Conservation (phyloP, 2,113 vertebrate species). For the Bos indicus region DNA sequence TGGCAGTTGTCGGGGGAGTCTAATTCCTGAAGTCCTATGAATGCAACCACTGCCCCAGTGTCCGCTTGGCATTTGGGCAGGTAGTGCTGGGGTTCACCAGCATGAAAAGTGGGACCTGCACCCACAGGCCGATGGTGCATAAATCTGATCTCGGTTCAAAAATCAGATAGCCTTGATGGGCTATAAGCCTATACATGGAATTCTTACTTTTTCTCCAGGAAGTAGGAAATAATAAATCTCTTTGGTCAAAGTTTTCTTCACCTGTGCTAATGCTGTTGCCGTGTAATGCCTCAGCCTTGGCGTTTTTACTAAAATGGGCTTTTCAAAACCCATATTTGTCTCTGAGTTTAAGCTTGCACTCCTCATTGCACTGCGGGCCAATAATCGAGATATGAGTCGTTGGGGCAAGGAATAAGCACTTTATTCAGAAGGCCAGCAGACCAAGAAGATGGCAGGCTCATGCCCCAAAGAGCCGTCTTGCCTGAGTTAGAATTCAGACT, state of each 20-base stretch:
- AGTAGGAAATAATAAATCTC: neutral
- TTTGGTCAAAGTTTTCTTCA: neutral
- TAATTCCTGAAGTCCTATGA: neutral
- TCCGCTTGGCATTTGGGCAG: neutral
- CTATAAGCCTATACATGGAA: neutral
- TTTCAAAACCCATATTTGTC: neutral
- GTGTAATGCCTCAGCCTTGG: neutral
- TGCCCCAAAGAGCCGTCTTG: neutral
- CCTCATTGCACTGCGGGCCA: neutral
- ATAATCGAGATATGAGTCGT: neutral
- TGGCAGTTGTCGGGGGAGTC: neutral
- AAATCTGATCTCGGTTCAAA: neutral
- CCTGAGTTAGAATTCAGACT: neutral
- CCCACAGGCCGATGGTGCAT: neutral
- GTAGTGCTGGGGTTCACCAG: too few species aligned
- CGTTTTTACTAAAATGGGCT: neutral
- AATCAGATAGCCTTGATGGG: neutral
- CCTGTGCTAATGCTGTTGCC: neutral
- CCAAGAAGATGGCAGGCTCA: neutral
- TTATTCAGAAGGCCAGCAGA: neutral
- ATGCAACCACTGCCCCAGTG: too few species aligned
- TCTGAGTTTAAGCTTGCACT: neutral
- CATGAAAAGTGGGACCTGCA: neutral
- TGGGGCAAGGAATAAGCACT: neutral
- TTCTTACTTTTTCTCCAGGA: neutral